Base-by-base conservation (phyloP, 2,797 vertebrate species). In the Hippopotamyrus pictus region DNA sequence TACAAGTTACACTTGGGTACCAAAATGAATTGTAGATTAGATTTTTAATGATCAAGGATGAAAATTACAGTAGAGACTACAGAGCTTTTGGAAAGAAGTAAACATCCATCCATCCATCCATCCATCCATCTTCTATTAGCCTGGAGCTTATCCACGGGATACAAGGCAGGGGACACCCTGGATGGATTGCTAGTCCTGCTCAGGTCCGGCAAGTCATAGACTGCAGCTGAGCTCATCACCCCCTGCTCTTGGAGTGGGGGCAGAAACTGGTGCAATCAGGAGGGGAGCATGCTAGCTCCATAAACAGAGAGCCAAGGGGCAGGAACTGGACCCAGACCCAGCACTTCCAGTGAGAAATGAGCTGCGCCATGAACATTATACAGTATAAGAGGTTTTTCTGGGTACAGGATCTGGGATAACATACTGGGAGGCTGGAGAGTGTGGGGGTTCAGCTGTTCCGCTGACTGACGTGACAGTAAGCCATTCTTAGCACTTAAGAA, bases 381-480 rank as follows among this genome's bases (percentile, higher is more conserved):
- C 22, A 59, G 84, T 48, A 41, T 76, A 53, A 89, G 62, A 87
- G 29, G 62, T 4, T 87, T 50, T 53, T 1, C 84, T 76, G 62
- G 62, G 57, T 25, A 25, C 14, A 86, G 44, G 59, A 33, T 65
- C 22, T 51, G 29, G 51, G 54, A 65, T 65, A 83, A 76, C 51
- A 73, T 88, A 14, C 33, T 44, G 53, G 59, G 54, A 85, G 33
- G 48, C 44, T 83, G 57, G 73, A 41, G 37, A 33, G 6, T 11
- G 41, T 19, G 82, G 76, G 29, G 11, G 62, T 65, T 25, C 53
- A 86, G 84, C 17, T 22, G 83, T 50, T 33, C 83, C 17, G n/a
- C 83, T 69, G 88, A 57, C 59, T 44, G 88, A 33, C 73, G 69
- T 89, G 90, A 91, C 89, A 90, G 85, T 91, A 90, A 90, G 88